Base-by-base conservation (phyloP, 2,113 vertebrate species). In the Arvicanthis niloticus region DNA sequence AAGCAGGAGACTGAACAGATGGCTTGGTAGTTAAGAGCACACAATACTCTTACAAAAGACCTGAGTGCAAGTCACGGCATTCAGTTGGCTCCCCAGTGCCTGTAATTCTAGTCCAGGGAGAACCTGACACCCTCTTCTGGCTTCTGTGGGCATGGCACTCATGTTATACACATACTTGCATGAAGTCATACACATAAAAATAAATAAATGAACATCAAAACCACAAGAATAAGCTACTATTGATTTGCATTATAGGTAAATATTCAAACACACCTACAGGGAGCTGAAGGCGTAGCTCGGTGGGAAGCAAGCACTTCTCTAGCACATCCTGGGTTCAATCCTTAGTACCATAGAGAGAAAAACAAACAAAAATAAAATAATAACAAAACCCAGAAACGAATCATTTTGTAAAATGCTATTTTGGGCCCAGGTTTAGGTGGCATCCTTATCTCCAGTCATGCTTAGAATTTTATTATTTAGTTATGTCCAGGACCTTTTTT, bases 401-500 rank as follows among this genome's bases (percentile, higher is more conserved):
- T 85, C 82, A 88, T 72, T 78, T 88, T 88, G 87, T 10, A 88
- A 88, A 95, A 92, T 53, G 76, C 77, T 65, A 75, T 16, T 68
- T 84, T 62, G 67, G 34, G 51, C 26, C 65, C 89, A 88, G 45
- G 62, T 62, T 87, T 91, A 95, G 56, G 13, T 72, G 45, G 51
- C 37, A 93, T 53, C 77, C 24, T 34, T 48, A 81, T 1, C 60
- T 7, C 62, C 26, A 94, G 37, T 58, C 24, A 70, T 12, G 19
- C 31, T 94, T 80, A 78, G 68, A 95, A 94, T 94, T 68, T 78
- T 88, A 88, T 91, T 88, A 88, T 40, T 10, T 58, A 81, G 58
- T 81, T n/a, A n/a, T 87, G 81, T 34, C 89, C 78, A 92, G 81
- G 84, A 87, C 45, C 93, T 8, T 56, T 22, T 75, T 26, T 13